These are phyloP conservation scores for Lampropteryx suffumata DNA, from an alignment of 2,888 invertebrate species.

Conservation along the genomic window DNA sequence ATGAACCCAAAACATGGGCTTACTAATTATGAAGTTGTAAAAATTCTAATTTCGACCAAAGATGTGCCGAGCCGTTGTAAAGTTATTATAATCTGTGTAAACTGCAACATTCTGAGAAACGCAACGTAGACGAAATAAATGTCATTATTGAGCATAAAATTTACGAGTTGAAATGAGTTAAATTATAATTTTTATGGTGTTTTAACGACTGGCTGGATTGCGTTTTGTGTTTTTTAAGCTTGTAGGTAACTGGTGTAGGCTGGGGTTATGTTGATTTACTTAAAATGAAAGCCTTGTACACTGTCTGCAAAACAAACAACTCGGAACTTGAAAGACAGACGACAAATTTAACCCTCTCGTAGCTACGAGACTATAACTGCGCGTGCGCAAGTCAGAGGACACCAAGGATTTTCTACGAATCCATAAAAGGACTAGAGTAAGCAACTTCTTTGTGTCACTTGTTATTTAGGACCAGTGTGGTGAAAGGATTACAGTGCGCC, in stretches of 20 bases:
- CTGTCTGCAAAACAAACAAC: slow-evolving; percentile 2
- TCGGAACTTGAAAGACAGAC: background rate
- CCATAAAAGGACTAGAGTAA: too few relatives aligned
- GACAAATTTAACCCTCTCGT: background rate
- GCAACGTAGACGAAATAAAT: slow-evolving; percentile 43
- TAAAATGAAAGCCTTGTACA: slow-evolving; percentile 13
- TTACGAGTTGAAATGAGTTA: slow-evolving; percentile 60
- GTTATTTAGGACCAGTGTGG: too few relatives aligned
- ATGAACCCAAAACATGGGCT: slow-evolving; percentile 4
- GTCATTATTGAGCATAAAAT: slow-evolving; percentile 56
- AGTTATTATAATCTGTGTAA: slow-evolving; percentile 17
- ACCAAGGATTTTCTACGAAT: too few relatives aligned
- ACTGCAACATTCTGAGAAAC: slow-evolving; percentile 46
- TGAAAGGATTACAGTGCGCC: too few relatives aligned
- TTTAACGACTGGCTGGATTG: slow-evolving; percentile 41
- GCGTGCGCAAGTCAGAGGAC: too few relatives aligned
- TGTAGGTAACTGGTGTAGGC: slow-evolving; percentile 12
- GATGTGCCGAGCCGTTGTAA: slow-evolving; percentile 23
- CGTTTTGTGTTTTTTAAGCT: slow-evolving; percentile 27
- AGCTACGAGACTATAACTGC: too few relatives aligned
- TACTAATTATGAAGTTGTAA: slow-evolving; percentile 23
- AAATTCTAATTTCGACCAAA: slow-evolving; percentile 14
- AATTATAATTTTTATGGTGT: slow-evolving; percentile 54
- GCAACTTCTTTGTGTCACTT: too few relatives aligned
- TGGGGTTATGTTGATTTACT: slow-evolving; percentile 14